These are phyloP conservation scores for Ophioninae sp. DNA, from an alignment of 2,888 invertebrate genomes.

Conservation along the genomic window DNA sequence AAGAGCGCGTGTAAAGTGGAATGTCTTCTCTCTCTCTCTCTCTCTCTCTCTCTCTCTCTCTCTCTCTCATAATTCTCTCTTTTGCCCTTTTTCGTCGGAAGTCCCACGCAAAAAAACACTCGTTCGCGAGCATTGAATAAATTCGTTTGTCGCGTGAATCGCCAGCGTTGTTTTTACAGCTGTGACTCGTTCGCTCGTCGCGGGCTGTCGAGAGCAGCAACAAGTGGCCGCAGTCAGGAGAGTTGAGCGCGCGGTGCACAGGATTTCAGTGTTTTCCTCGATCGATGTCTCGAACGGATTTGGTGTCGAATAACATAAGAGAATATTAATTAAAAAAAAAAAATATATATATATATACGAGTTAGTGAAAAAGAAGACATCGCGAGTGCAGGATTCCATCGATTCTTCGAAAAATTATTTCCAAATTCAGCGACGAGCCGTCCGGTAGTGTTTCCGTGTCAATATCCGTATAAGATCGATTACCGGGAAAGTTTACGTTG, in stretches of 20 bases:
- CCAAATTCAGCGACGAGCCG: too few species aligned
- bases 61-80: too few species aligned
- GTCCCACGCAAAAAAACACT: not conserved
- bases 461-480: too few species aligned
- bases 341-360: too few species aligned
- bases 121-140: not conserved
- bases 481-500: too few species aligned
- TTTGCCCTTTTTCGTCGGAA: not conserved
- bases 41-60: too few species aligned
- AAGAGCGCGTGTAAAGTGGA: slow-evolving; percentile 1
- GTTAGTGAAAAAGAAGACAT: too few species aligned
- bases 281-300: not conserved
- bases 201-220: slow-evolving; percentile 34
- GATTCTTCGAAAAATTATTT: too few species aligned
- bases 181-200: slow-evolving; percentile 16
- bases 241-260: slow-evolving; percentile 1
- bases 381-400: too few species aligned
- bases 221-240: slow-evolving; percentile 51
- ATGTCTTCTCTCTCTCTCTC: not conserved
- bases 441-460: too few species aligned
- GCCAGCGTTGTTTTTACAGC: slow-evolving; percentile 31
- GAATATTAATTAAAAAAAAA: too few species aligned
- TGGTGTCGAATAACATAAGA: not conserved
- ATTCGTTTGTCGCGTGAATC: slow-evolving; percentile 18
- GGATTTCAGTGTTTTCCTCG: not conserved